A percentile compares a stretch with the other conserved stretches of the same genome.
Evolutionary conservation across 2,797 vertebrate genomes (phyloP).

Genomic region (Urocyon cinereoargenteus): DNA sequence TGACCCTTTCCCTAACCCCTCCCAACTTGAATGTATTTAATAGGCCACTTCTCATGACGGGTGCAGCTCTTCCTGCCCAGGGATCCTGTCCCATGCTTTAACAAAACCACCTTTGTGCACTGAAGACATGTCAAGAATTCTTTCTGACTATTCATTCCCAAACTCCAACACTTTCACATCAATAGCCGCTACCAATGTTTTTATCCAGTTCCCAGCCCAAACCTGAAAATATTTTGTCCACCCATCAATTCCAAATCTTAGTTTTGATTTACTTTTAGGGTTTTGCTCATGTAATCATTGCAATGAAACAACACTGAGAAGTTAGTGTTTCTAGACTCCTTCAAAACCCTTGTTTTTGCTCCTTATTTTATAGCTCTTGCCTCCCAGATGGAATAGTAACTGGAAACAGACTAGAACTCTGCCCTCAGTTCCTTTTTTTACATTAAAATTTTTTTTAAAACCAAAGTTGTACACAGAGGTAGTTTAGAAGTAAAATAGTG

Average conservation of each 20-base stretch:
- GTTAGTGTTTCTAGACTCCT: not conserved
- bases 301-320: not conserved
- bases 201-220: not conserved
- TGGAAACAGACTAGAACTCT: not conserved
- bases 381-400: not conserved
- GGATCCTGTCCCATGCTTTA: too few relatives aligned
- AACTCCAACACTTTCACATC: too few relatives aligned
- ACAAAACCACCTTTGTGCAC: too few relatives aligned
- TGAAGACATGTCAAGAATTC: too few relatives aligned
- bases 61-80: too few relatives aligned
- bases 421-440: not conserved
- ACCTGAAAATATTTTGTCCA: not conserved
- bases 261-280: not conserved
- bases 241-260: not conserved
- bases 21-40: too few relatives aligned
- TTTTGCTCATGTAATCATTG: not conserved
- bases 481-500: slow-evolving; percentile 25
- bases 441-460: not conserved
- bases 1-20: too few relatives aligned
- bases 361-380: not conserved
- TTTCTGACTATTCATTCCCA: too few relatives aligned
- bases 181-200: not conserved
- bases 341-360: slow-evolving; percentile 4
- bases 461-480: not conserved
- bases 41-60: too few relatives aligned